Evolutionary conservation across 2,797 vertebrate species (phyloP).

Genomic region (Melanotaenia maccullochi): DNA sequence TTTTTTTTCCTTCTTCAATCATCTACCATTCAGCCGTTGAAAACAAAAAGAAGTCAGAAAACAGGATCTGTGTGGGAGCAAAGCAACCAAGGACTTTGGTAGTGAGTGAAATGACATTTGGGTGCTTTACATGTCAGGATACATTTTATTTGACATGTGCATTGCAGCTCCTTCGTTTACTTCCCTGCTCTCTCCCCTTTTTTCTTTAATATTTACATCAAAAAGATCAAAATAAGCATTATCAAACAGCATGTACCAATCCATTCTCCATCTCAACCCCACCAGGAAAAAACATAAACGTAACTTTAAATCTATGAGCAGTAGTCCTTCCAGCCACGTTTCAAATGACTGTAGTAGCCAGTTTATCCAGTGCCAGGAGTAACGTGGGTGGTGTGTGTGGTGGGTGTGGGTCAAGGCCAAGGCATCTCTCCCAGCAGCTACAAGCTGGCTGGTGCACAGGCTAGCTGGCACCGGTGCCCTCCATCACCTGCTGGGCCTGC

Average conservation of each 20-base stretch:
- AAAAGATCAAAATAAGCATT: constrained; percentile 89
- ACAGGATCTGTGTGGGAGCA: constrained; percentile 68
- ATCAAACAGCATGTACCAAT: constrained; percentile 93
- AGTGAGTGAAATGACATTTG: constrained; percentile 74
- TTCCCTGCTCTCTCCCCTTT: constrained; percentile 84
- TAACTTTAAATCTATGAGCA: constrained; percentile 69
- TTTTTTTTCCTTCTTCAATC: constrained; percentile 66
- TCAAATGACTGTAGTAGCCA: constrained; percentile 71
- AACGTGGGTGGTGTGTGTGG: constrained; percentile 67
- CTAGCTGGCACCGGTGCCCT: constrained; percentile 98
- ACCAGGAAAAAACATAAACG: constrained; percentile 56
- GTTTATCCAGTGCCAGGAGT: constrained; percentile 84
- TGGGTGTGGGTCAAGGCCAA: constrained; percentile 62
- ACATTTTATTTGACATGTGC: constrained; percentile 77
- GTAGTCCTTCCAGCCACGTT: constrained; percentile 77
- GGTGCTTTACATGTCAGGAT: constrained; percentile 74
- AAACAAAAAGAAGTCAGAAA: constrained; percentile 72
- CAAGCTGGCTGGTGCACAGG: constrained; percentile 65
- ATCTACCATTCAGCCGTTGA: constrained; percentile 76
- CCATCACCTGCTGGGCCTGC: constrained; percentile 99
- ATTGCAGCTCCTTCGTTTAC: constrained; percentile 81
- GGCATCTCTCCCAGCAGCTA: constrained; percentile 71
- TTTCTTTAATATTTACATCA: constrained; percentile 94
- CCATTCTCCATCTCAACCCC: constrained; percentile 56
- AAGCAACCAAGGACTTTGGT: constrained; percentile 78